Evolutionary conservation across 2,797 vertebrate genomes (phyloP), one percentile per base, ranked within the genome.

Genomic region (Clangula hyemalis): DNA sequence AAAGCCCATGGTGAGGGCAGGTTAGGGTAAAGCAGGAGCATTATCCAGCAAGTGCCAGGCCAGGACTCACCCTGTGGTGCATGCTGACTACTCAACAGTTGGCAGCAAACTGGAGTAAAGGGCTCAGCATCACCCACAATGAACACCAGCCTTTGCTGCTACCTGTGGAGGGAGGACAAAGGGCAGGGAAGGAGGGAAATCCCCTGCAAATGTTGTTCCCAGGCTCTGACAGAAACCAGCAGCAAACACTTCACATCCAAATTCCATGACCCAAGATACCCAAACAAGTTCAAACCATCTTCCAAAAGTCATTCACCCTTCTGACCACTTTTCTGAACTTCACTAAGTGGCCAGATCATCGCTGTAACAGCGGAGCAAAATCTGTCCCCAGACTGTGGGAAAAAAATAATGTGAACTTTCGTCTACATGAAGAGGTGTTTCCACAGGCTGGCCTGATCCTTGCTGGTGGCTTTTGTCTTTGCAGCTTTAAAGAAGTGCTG

Each of bases 151-250:
- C 47, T 58, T 65, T 39, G 65, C 32, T 86, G 78, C 47, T 53
- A 38, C 65, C 60, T 39, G 28, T 27, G 22, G 21, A 74, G 51
- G 45, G 57, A 70, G 32, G 34, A 17, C 34, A 85, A 36, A 34
- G 41, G 80, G 49, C 54, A 56, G 32, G 36, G 61, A 70, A 82
- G 30, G 30, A 53, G 62, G 24, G 20, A 66, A 77, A 73, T 38
- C 8, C 69, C 61, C 53, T 2, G 49, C 22, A 41, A 84, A 2
- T 22, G 41, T 43, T 62, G 28, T 75, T 96, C 68, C 71, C 60
- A 70, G 80, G 57, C 71, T 90, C 69, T 75, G 64, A 93, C n/a
- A 79, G 45, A 89, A 82, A 87, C 24, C 83, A 91, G 69, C 53
- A 79, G 27, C 43, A 70, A 88, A 75, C 13, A 34, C 51, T 58